Base-by-base conservation (phyloP, 1,140 invertebrate genomes). In the Sweltsa coloradensis region DNA sequence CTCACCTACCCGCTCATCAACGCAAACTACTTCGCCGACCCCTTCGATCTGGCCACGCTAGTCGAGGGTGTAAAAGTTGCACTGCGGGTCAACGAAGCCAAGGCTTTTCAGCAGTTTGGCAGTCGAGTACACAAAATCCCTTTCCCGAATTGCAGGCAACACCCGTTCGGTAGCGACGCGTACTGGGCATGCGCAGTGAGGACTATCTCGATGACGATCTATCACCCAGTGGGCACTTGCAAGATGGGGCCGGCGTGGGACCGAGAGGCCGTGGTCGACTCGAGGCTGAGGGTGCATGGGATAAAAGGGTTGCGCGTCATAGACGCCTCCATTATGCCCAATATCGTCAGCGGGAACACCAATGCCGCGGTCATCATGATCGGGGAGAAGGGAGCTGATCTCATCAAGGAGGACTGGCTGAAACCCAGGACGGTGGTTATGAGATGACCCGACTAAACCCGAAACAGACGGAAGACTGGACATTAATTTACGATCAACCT, bases 101-200 rank as follows among this genome's bases (percentile, higher is more conserved):
- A 76, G 46, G 79, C 85, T 0, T 89, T 92, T 57, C 78, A 81
- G 55, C 82, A 85, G 57, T 90, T 89, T 53, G 78, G 79, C 1
- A 82, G 84, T 0, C 73, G 82, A 41, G 53, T 90, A 1, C 83
- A 89, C 58, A 72, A 70, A 25, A 73, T 75, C 4, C 79, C 82
- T 4, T 62, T 89, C 51, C 85, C 85, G 1, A 85, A 84, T n/a
- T 92, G 89, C 57, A 77, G 73, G 49, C 71, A 82, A 34, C 68
- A 75, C 22, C 70, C 72, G 51, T 87, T 88, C 57, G 76, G 74
- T 13, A 78, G 78, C 1, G 85, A 91, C 51, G 73, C 74, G 3
- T 92, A 90, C 55, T 80, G 87, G 69, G 87, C 88, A 56, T 92
- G 89, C 58, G 80, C 86, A 56, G 84, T 87, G 9, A 67, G 86